Evolutionary conservation across 2,888 invertebrate species (phyloP), one percentile per base, ranked within the genome.

Genomic region (Habroteleia sp.): DNA sequence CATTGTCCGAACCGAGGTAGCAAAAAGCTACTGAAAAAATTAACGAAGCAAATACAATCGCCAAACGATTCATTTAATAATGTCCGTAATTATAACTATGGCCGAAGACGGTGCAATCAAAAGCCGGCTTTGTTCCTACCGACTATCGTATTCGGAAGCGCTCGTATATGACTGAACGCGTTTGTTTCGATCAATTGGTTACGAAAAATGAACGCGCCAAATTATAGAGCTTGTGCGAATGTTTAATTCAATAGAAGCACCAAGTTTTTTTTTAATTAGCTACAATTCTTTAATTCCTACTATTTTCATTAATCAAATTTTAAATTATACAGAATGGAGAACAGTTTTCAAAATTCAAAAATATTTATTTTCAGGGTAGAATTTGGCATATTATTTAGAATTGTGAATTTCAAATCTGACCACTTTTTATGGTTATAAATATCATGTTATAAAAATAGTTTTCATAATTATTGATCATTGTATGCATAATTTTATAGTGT

Each of bases 1-100:
- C 56, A 74, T 68, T 68, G 68, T 74, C 25, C 54, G 63, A 41
- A 29, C 14, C 56, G 56, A 31, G 68, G 74, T 69, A 74, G 74
- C 74, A 74, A 74, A 74, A 74, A 74, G 74, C 74, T 74, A 74
- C 74, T 50, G 74, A 74, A 74, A 74, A 74, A 74, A 74, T 68
- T 56, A 69, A 69, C 68, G 63, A 74, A 68, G 63, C 74, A 63
- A 74, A 74, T 56, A 63, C 68, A 68, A 74, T 68, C 56, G 62
- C 27, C 62, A 74, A 74, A 74, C 50, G 74, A 69, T 69, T 74
- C 74, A 69, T 69, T 74, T 68, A 74, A 69, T 74, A 74, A 74
- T 58, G 62, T 17, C 62, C 63, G 58, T 65, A 69, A 74, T 74
- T 74, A 69, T 74, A 65, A 74, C 44, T 39, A 46, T 60, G 44